Evolutionary conservation across 1,140 invertebrate genomes (phyloP).

Genomic region (Trichonephila inaurata): DNA sequence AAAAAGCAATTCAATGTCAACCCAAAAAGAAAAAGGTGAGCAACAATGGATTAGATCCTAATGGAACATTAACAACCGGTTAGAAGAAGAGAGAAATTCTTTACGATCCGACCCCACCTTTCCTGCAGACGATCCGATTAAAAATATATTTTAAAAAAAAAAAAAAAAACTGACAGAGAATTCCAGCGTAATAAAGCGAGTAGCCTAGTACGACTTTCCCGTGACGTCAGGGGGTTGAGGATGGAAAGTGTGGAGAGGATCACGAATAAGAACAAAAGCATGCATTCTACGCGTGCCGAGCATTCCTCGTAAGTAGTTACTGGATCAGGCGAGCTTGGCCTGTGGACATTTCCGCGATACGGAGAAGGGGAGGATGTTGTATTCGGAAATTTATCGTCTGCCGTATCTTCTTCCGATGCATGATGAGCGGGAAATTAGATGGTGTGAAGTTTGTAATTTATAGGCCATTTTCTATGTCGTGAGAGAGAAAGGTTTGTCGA

Average conservation of each 20-base stretch:
- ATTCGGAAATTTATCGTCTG: background rate
- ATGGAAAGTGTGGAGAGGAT: background rate
- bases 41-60: conserved; percentile 1
- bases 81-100: conserved; percentile 8
- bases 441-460: background rate
- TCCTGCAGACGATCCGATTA: background rate
- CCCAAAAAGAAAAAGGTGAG: background rate
- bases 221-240: conserved; percentile 12
- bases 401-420: too few species aligned
- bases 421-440: background rate
- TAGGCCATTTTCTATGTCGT: background rate
- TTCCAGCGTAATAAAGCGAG: conserved; percentile 50
- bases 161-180: conserved; percentile 7
- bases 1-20: background rate
- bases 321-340: background rate
- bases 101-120: background rate
- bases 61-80: conserved; percentile 58
- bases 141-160: background rate
- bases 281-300: conserved; percentile 49
- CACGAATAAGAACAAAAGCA: conserved; percentile 46
- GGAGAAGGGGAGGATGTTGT: background rate
- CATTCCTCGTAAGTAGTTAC: conserved; percentile 44
- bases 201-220: background rate
- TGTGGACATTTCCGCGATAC: conserved; percentile 8
- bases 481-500: too few species aligned